A percentile compares a stretch with the other conserved stretches of the same genome.
phyloP scores from a whole-genome alignment of 2,797 vertebrate genomes.

The Gorsachius magnificus region DNA sequence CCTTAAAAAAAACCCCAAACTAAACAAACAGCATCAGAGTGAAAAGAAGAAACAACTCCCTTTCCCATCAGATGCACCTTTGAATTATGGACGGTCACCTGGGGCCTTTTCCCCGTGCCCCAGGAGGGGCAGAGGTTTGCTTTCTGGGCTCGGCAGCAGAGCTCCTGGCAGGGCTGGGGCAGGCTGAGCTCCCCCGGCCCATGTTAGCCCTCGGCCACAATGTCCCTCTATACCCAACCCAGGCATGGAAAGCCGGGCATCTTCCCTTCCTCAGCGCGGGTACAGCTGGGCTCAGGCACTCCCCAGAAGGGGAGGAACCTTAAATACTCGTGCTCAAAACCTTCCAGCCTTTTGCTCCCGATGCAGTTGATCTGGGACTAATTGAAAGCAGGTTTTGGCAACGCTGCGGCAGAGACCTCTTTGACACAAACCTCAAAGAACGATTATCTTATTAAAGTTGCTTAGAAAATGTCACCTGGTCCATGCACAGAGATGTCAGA shows the following conservation, averaged over 20 bases:
- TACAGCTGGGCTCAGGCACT: not conserved
- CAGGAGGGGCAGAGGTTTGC: not conserved
- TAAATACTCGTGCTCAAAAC: not conserved
- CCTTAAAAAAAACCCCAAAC: not conserved
- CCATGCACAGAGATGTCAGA: not conserved
- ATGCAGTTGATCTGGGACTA: not conserved
- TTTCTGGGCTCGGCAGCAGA: not conserved
- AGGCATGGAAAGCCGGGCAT: not conserved
- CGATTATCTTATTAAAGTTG: not conserved
- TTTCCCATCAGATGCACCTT: not conserved
- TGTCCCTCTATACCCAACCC: not conserved
- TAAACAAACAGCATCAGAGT: not conserved
- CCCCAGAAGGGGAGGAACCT: not conserved
- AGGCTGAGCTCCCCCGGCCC: not conserved
- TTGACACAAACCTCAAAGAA: not conserved
- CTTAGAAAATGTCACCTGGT: not conserved
- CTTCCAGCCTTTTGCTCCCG: not conserved
- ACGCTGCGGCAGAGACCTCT: not conserved
- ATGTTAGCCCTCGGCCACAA: not conserved
- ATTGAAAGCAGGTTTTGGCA: slow-evolving; percentile 13
- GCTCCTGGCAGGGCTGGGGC: not conserved
- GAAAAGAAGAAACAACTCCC: not conserved
- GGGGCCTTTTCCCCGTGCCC: not conserved
- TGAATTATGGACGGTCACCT: not conserved
- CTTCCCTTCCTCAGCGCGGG: not conserved